Evolutionary conservation across 1,140 invertebrate genomes (phyloP).

Genomic region (Zaprionus ornatus): DNA sequence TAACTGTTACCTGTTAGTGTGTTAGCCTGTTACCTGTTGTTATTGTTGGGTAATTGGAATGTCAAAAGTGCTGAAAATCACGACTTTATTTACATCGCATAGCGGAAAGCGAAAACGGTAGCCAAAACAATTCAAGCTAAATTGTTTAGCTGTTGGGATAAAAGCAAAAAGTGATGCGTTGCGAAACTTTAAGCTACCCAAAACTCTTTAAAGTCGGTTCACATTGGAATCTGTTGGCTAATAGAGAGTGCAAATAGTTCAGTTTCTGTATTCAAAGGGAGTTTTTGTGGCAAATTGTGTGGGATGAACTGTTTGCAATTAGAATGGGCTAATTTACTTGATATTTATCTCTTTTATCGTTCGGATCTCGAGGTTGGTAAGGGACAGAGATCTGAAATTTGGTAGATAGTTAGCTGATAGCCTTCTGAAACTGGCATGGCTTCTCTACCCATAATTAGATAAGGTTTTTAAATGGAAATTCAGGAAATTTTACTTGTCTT

Average conservation of each 20-base stretch:
- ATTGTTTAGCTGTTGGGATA: neutral
- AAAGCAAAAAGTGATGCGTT: neutral
- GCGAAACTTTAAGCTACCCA: neutral
- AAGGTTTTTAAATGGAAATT: neutral
- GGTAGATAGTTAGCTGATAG: neutral
- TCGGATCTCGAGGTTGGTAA: neutral
- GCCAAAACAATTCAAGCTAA: neutral
- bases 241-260: neutral
- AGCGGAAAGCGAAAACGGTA: neutral
- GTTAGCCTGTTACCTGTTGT: conserved; percentile 12
- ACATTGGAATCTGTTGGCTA: neutral
- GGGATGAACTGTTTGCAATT: neutral
- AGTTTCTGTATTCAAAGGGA: neutral
- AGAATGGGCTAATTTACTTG: neutral
- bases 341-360: neutral
- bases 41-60: conserved; percentile 53
- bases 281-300: neutral
- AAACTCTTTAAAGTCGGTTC: neutral
- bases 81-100: conserved; percentile 26
- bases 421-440: neutral
- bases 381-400: neutral
- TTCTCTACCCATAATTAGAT: neutral
- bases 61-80: conserved; percentile 55
- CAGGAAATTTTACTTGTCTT: too few relatives aligned
- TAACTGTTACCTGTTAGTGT: conserved; percentile 6